Evolutionary conservation across 1,140 invertebrate genomes (phyloP), one percentile per base, ranked within the genome.

Genomic region (Lasioglossum albipes): DNA sequence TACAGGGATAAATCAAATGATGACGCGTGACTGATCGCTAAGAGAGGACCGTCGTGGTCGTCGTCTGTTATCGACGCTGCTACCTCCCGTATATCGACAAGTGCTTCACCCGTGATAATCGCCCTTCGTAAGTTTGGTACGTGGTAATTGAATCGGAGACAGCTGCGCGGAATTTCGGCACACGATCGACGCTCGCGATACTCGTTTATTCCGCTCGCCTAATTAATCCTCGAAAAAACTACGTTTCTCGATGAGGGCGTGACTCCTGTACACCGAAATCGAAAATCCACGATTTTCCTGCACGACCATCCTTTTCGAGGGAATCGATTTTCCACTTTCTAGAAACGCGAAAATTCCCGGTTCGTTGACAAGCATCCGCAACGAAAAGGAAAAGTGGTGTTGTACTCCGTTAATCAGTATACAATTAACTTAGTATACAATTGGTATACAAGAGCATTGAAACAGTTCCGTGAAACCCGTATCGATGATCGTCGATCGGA

Each of bases 1-100:
- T 85, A 85, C 84, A 72, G 64, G 79, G 79, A 72, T 75, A 70
- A 78, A 85, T 85, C 70, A 75, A 71, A 82, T 75, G 75, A 75
- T 78, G 83, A 85, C 83, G 72, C 66, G 64, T 70, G 77, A 81
- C 69, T 77, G 84, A 85, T 85, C 71, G 74, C 72, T 67, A 12
- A 75, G 79, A 80, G 77, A 75, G 83, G 62, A 69, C 75, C 67
- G 22, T 16, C 42, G 54, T 62, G 22, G 31, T 45, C 61, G 45
- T 62, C 10, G 70, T 75, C 65, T 52, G 42, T 20, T 61, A 59
- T 84, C 61, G 61, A 84, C 71, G 42, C 68, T 75, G 18, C 73
- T 67, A 62, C 49, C 62, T 74, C 27, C 52, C 75, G 66, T 69
- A 69, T 77, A 59, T 81, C 72, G 71, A 80, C 73, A 84, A 84